Evolutionary conservation across 2,888 invertebrate genomes (phyloP).

Genomic region (Beris chalybata): DNA sequence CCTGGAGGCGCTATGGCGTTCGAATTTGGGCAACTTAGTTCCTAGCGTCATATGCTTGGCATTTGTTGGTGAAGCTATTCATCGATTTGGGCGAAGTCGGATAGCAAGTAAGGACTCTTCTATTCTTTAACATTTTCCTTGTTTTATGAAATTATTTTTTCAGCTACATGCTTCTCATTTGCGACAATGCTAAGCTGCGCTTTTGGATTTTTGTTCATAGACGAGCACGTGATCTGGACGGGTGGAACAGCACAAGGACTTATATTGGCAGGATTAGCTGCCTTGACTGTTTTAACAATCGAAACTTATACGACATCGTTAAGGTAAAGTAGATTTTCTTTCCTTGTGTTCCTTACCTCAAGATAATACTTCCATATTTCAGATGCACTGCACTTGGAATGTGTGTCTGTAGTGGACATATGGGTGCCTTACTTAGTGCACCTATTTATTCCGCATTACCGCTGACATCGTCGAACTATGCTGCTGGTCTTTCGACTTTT

Average conservation of each 20-base stretch:
- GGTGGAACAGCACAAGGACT: conserved; percentile 42
- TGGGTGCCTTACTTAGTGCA: conserved; percentile 40
- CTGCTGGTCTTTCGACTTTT: conserved; percentile 40
- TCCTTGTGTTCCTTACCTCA: neutral
- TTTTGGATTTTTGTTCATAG: conserved; percentile 40
- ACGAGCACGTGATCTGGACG: conserved; percentile 41
- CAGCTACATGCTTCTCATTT: conserved; percentile 40
- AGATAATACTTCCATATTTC: conserved; percentile 1
- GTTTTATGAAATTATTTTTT: conserved; percentile 7
- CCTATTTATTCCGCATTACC: conserved; percentile 39
- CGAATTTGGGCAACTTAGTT: conserved; percentile 41
- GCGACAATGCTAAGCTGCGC: conserved; percentile 40
- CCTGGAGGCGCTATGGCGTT: conserved; percentile 39
- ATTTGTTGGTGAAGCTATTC: conserved; percentile 39
- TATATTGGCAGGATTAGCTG: conserved; percentile 40
- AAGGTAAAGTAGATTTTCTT: conserved; percentile 35
- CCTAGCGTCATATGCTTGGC: conserved; percentile 38
- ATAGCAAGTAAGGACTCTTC: conserved; percentile 40
- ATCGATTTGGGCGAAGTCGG: conserved; percentile 41
- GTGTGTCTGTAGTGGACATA: conserved; percentile 39
- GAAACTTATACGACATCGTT: conserved; percentile 42
- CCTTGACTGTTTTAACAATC: conserved; percentile 40
- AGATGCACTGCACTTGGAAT: conserved; percentile 43
- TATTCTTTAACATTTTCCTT: neutral
- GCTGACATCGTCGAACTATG: conserved; percentile 38